Base-by-base conservation (phyloP, 1,140 invertebrate species). In the Coelopa frigida region DNA sequence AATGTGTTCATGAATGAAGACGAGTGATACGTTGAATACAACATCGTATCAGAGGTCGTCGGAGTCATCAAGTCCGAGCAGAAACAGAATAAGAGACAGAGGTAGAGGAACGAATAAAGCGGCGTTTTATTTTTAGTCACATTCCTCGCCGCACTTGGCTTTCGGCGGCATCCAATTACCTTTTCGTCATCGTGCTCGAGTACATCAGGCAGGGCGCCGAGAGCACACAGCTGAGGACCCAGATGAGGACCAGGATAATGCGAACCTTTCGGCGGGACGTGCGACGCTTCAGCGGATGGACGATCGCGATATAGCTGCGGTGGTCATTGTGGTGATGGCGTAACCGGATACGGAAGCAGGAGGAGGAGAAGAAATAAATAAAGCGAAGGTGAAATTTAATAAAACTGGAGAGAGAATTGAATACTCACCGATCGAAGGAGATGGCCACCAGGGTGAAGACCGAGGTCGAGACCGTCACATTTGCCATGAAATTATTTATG, bases 371-470 rank as follows among this genome's bases (percentile, higher is more conserved):
- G 24, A 26, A 48, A 50, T 27, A 27, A 45, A 10, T 49, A 23
- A 7, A 23, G 14, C 14, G n/a, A 5, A 20, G 21, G 20, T 44
- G n/a, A 32, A 22, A 32, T 29, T 48, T 42, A 11, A 31, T 33
- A 42, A 21, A 24, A 23, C 26, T 8, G 10, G 12, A 27, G 27
- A 29, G 8, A 8, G 27, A 37, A 40, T 14, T 15, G 21, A 14
- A 45, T 10, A 61, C 75, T 78, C 70, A 88, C 85, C 85, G 84
- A 69, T 89, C 85, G 57, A 87, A 80, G 1, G 84, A 85, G 52
- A 89, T 87, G 35, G 83, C 84, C 15, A 87, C 87, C 29, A 94
- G 79, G 0, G 90, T 94, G 58, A 94, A 89, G n/a, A 94, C 90
- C 52, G 86, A 90, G 1, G 87, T 85, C 1, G 88, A 82, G 0